phyloP scores from a whole-genome alignment of 1,140 invertebrate species.

The Saccostrea echinata region DNA sequence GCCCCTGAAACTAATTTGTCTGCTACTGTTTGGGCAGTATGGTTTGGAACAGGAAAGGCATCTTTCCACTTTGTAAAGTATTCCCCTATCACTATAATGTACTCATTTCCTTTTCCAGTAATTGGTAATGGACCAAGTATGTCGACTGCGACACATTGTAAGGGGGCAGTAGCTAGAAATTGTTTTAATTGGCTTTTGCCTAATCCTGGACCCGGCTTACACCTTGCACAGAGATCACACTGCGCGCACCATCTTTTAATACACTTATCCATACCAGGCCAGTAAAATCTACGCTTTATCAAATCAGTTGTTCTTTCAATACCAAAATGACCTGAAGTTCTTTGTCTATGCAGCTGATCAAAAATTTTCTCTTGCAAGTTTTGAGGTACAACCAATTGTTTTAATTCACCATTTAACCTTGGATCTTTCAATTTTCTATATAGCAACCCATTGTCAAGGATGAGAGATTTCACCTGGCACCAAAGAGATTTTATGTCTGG shows the following conservation, averaged over 20 bases:
- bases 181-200: conserved; percentile 38
- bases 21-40: conserved; percentile 48
- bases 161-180: not conserved
- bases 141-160: conserved; percentile 53
- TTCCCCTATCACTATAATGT: conserved; percentile 15
- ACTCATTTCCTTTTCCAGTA: not conserved
- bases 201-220: conserved; percentile 50
- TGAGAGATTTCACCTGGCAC: too few relatives aligned
- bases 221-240: conserved; percentile 54
- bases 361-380: conserved; percentile 53
- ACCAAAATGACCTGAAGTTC: conserved; percentile 48
- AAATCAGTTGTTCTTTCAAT: conserved; percentile 44
- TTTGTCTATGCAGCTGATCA: conserved; percentile 37
- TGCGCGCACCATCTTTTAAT: conserved; percentile 53
- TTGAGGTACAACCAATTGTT: conserved; percentile 47
- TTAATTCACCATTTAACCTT: not conserved
- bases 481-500: too few relatives aligned
- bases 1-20: too few relatives aligned
- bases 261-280: conserved; percentile 46
- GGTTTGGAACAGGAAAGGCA: too few relatives aligned
- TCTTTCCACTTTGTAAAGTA: conserved; percentile 39
- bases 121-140: conserved; percentile 41
- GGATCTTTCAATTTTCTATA: not conserved
- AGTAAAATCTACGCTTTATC: conserved; percentile 54
- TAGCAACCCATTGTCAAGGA: not conserved